Evolutionary conservation across 2,797 vertebrate species (phyloP), one percentile per base, ranked within the genome.

Genomic region (Antennarius maculatus): DNA sequence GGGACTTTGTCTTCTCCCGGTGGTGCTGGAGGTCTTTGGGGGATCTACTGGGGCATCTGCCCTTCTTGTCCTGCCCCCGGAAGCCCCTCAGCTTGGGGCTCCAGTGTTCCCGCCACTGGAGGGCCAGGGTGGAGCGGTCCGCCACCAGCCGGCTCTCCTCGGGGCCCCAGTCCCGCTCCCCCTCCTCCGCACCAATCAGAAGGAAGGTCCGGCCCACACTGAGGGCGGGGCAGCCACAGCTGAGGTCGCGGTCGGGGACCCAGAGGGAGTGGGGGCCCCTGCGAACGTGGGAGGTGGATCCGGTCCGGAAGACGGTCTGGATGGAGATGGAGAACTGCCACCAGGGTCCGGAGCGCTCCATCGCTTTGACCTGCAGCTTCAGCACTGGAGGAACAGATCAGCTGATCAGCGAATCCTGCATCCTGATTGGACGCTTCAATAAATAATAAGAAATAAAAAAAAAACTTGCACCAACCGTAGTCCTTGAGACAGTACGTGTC

Each of bases 41-140:
- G 60, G 76, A 45, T 59, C 89, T 86, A 0, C 54, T 37, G 0
- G 87, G 90, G 79, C 95, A 96, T 64, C 93, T 91, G 2, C 96
- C 96, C 7, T 81, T 89, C 39, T 86, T 94, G 87, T 95, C 95
- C 84, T 95, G 94, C 28, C 93, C 94, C 66, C 95, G 92, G 83
- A 96, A 95, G 47, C 93, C 92, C 79, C 94, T 90, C 60, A 97
- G 88, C 61, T 95, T 96, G 73, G 92, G 87, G 65, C 88, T 94
- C 96, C 96, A 97, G 81, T 92, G 94, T 63, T 95, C 94, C 88
- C 95, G 92, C 96, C 96, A 97, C 81, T 94, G 94, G 61, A 96
- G 90, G 16, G 95, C 95, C 66, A 95, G 88, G 14, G 94, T 93
- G 54, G 93, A 93, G 83, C 93, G 95, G 78, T 96, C 94, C 0